Evolutionary conservation across 2,113 vertebrate genomes (phyloP).

Genomic region (Oryzias woworae): DNA sequence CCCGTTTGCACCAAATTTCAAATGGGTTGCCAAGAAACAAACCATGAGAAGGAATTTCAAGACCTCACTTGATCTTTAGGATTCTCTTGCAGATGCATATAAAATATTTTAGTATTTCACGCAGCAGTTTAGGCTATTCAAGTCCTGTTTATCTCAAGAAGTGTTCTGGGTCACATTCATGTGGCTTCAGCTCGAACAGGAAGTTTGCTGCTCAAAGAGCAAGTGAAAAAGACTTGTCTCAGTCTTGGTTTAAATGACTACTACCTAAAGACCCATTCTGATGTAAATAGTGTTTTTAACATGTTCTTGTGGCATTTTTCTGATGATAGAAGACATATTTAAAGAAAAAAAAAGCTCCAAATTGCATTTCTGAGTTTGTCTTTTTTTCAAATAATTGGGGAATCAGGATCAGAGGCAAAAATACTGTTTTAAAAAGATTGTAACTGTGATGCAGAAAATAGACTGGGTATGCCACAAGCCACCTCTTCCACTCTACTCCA

Average conservation of each 20-base stretch:
- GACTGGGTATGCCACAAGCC: no score
- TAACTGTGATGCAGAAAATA: no score
- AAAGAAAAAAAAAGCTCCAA: no score
- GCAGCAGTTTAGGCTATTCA: conserved; percentile 63
- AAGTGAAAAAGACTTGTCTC: conserved; percentile 44
- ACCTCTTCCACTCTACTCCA: no score
- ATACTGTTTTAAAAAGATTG: no score
- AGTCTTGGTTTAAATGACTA: conserved; percentile 38
- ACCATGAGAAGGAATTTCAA: conserved; percentile 68
- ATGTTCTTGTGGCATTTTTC: no score
- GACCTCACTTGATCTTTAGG: conserved; percentile 59
- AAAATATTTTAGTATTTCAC: conserved; percentile 52
- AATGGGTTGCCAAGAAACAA: conserved; percentile 66
- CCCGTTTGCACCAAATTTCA: conserved; percentile 39
- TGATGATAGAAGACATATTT: no score
- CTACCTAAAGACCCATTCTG: not conserved
- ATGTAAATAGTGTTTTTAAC: no score
- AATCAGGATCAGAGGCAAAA: no score
- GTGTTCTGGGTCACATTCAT: conserved; percentile 10
- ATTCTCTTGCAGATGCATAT: conserved; percentile 46
- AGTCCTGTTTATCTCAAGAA: conserved; percentile 44
- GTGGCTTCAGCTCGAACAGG: conserved; percentile 26
- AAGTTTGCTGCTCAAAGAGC: conserved; percentile 37
- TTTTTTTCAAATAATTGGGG: no score
- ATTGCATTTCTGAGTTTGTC: no score